Base-by-base conservation (phyloP, 1,140 invertebrate genomes). In the Cherax destructor region DNA sequence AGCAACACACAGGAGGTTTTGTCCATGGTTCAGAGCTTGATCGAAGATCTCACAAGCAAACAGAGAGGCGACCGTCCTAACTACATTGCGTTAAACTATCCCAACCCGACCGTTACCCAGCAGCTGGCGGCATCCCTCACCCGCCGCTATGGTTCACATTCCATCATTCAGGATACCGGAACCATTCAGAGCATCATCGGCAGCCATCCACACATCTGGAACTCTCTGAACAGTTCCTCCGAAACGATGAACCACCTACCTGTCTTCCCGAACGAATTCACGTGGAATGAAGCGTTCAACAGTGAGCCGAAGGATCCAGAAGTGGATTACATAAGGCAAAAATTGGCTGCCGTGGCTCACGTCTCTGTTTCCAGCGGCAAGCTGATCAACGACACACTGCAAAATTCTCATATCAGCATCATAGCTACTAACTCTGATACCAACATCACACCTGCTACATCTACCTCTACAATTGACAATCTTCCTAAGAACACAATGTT, bases 21-120 rank as follows among this genome's bases (percentile, higher is more conserved):
- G 56, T 47, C 74, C 21, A 87, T 87, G 86, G 77, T 87, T 16
- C 72, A 87, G 76, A 87, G 86, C 56, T 87, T 76, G 24, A 76
- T 87, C 0, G 76, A 87, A 10, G 76, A 87, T 30, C 47, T 87
- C 76, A 77, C 74, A 21, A 61, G n/a, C n/a, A 87, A 56, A 21
- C 86, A 52, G 24, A n/a, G 11, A 21, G 86, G 76, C 18, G 52
- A 59, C 9, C 86, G 76, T 30, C 86, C 86, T 9, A 76, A 76
- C n/a, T 87, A 87, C 16, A 52, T 87, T 52, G 79, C 79, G 86
- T 61, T 87, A 24, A 87, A 87, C 56, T 87, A 76, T 0, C 76
- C 50, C 30, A 79, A 87, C 24, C 86, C 86, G 5, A 76, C 30
- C 76, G 41, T 87, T 30, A 78, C 79, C 76, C 21, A 79, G 18